Conservation (phyloP, 1,140 invertebrate genomes). For the Propsilocerus akamusi region DNA sequence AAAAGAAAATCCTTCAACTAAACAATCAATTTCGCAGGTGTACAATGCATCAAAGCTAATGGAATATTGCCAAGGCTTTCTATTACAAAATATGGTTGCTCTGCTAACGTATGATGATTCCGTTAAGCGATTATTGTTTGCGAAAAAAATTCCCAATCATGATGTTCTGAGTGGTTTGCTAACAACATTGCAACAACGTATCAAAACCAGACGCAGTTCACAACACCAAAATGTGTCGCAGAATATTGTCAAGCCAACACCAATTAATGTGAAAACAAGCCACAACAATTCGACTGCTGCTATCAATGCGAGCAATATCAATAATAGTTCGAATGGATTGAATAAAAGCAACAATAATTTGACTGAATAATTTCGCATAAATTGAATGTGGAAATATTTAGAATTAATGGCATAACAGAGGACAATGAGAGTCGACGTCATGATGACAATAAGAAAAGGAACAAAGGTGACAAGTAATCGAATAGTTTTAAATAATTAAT, state of each 20-base stretch:
- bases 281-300: background rate
- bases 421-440: too few species aligned
- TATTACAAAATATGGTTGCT: conserved; percentile 87
- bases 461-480: too few species aligned
- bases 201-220: conserved; percentile 34
- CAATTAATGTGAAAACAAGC: background rate
- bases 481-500: too few species aligned
- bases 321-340: background rate
- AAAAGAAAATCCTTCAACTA: too few species aligned
- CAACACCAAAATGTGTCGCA: conserved; percentile 9
- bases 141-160: conserved; percentile 75
- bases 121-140: conserved; percentile 70
- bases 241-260: background rate
- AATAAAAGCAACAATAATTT: conserved; percentile 1
- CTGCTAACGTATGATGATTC: conserved; percentile 78
- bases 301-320: background rate
- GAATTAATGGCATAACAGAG: too few species aligned
- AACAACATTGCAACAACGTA: conserved; percentile 57
- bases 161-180: conserved; percentile 69
- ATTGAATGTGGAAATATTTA: background rate
- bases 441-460: too few species aligned
- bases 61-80: conserved; percentile 78
- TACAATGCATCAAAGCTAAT: conserved; percentile 71
- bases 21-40: conserved; percentile 31
- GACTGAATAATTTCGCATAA: background rate